phyloP scores from a whole-genome alignment of 2,113 vertebrate genomes.

The Dryoscopus gambensis region DNA sequence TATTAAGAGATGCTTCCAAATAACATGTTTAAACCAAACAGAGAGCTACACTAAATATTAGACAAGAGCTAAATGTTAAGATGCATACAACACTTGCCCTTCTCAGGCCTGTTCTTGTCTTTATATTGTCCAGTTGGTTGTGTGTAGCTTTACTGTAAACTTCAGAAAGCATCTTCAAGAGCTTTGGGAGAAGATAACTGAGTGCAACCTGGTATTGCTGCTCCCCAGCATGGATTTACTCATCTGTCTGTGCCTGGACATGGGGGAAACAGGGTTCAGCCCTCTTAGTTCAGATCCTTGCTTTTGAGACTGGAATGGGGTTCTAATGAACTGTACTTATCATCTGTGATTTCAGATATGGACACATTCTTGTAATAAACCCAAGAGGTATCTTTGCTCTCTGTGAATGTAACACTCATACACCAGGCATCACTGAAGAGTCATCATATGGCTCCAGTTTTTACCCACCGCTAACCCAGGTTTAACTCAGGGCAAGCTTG shows the following conservation, averaged over 20 bases:
- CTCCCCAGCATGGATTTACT: fast-evolving
- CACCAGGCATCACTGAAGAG: not conserved
- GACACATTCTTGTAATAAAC: not conserved
- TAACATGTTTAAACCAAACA: not conserved
- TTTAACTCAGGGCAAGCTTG: not conserved
- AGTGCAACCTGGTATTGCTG: not conserved
- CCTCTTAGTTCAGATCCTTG: not conserved
- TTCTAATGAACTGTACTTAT: not conserved
- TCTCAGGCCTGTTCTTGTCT: not conserved
- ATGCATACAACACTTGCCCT: not conserved
- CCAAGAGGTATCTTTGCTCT: not conserved
- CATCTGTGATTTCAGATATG: not conserved
- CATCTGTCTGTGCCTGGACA: not conserved
- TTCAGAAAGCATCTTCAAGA: not conserved
- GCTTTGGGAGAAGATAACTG: not conserved
- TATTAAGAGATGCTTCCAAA: not conserved
- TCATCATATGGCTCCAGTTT: not conserved
- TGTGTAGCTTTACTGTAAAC: not conserved
- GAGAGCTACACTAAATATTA: not conserved
- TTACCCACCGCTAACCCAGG: not conserved
- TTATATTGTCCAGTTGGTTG: not conserved
- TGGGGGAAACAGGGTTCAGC: not conserved
- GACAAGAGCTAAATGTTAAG: not conserved
- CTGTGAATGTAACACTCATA: not conserved
- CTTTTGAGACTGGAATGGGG: not conserved